Conservation (phyloP, 2,888 invertebrate genomes). For the Ferdinandea cuprea region DNA sequence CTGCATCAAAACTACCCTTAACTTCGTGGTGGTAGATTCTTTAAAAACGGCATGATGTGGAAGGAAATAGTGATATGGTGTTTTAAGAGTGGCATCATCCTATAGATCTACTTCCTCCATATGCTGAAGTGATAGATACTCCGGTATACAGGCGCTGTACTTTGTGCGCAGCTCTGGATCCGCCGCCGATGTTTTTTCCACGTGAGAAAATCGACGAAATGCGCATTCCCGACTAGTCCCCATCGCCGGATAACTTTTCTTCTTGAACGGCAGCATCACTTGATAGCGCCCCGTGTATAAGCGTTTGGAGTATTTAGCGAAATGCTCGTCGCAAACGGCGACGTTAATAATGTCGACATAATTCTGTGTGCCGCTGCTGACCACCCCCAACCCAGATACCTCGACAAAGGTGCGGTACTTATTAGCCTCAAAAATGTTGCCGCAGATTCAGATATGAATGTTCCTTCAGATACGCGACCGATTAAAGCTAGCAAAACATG, state of each 20-base stretch:
- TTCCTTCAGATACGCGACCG: conserved; percentile 6
- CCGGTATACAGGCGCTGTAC: background rate
- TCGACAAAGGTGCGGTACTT: background rate
- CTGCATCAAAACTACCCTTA: conserved; percentile 61
- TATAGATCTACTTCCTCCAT: conserved; percentile 24
- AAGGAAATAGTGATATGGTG: conserved; percentile 33
- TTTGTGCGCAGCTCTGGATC: background rate
- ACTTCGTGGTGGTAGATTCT: conserved; percentile 58
- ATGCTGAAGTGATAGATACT: background rate
- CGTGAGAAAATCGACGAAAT: background rate
- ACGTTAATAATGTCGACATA: background rate
- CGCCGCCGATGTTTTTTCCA: background rate
- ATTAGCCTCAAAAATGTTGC: background rate
- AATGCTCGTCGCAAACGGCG: conserved; percentile 1
- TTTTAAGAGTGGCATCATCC: background rate
- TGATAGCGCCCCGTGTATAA: background rate
- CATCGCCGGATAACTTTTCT: background rate
- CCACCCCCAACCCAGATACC: background rate
- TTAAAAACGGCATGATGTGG: conserved; percentile 60
- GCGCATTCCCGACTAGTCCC: conserved; percentile 1
- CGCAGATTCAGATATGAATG: conserved; percentile 7
- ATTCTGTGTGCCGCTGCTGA: conserved; percentile 2
- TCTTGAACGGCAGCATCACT: conserved; percentile 4
- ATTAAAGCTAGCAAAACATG: background rate
- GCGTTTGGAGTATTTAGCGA: conserved; percentile 3